phyloP scores from a whole-genome alignment of 2,113 vertebrate species.

The Ceyx melanurus region DNA sequence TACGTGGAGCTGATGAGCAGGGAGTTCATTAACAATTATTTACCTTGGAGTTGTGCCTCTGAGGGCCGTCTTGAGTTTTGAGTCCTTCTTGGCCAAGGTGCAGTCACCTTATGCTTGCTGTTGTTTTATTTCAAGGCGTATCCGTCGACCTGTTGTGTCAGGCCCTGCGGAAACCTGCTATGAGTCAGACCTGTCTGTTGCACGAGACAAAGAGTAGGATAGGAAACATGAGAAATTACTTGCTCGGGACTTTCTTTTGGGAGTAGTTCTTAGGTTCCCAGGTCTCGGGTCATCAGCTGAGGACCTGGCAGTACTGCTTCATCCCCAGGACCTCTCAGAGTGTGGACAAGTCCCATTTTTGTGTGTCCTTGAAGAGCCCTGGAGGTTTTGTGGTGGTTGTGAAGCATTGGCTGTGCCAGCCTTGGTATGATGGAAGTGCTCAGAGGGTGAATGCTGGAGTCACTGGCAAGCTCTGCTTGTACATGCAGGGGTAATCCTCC shows the following conservation, averaged over 20 bases:
- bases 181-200: slow-evolving; percentile 12
- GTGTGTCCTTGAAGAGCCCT: neutral
- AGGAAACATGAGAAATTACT: neutral
- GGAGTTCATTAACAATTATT: neutral
- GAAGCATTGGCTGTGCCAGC: neutral
- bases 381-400: neutral
- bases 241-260: neutral
- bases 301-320: neutral
- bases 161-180: neutral
- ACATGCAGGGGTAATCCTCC: neutral
- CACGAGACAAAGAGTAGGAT: neutral
- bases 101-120: neutral
- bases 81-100: neutral
- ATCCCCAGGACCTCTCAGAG: neutral
- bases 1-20: neutral
- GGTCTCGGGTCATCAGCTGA: accelerated
- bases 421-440: neutral
- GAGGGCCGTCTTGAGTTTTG: neutral
- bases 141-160: neutral
- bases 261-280: neutral
- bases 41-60: neutral
- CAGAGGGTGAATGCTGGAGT: neutral
- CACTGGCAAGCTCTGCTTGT: neutral
- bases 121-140: slow-evolving; percentile 20
- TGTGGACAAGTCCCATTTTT: neutral